Evolutionary conservation across 2,797 vertebrate species (phyloP).

Genomic region (Melanotaenia boesemani): DNA sequence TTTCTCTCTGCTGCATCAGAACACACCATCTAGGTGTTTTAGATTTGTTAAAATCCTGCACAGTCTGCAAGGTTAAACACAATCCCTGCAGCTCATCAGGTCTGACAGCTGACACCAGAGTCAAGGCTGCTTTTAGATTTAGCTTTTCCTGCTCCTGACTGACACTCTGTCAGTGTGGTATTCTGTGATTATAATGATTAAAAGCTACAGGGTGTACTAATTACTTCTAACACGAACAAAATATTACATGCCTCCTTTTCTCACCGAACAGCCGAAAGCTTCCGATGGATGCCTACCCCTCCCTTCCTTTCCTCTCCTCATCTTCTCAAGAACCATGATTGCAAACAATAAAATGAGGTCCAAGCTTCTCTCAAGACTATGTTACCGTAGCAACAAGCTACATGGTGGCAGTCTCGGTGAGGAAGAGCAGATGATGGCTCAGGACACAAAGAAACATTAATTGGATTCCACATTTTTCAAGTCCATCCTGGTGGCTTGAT

Average conservation of each 20-base stretch:
- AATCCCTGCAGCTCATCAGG: neutral
- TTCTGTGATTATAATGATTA: neutral
- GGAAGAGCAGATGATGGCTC: constrained; percentile 42
- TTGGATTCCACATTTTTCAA: neutral
- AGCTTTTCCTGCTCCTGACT: neutral
- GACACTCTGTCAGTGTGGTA: neutral
- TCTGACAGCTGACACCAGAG: neutral
- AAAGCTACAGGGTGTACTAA: neutral
- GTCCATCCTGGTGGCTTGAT: constrained; percentile 10
- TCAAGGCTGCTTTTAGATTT: constrained; percentile 8
- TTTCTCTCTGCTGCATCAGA: constrained; percentile 21
- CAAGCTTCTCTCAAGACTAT: constrained; percentile 49
- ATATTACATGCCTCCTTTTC: neutral
- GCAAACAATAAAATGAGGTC: constrained; percentile 36
- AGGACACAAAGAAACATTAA: constrained; percentile 43
- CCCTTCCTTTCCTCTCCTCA: neutral
- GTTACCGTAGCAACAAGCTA: constrained; percentile 79
- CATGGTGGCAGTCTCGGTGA: constrained; percentile 52
- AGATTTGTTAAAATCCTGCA: neutral
- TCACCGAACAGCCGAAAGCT: constrained; percentile 10
- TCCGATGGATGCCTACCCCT: constrained; percentile 5
- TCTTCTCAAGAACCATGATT: constrained; percentile 10
- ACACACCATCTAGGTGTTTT: constrained; percentile 22
- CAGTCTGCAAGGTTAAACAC: neutral
- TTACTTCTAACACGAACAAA: neutral